Percentiles rank a stretch among this genome's conserved stretches.
Conservation (phyloP, 2,113 vertebrate species). For the Notiomystis cincta region DNA sequence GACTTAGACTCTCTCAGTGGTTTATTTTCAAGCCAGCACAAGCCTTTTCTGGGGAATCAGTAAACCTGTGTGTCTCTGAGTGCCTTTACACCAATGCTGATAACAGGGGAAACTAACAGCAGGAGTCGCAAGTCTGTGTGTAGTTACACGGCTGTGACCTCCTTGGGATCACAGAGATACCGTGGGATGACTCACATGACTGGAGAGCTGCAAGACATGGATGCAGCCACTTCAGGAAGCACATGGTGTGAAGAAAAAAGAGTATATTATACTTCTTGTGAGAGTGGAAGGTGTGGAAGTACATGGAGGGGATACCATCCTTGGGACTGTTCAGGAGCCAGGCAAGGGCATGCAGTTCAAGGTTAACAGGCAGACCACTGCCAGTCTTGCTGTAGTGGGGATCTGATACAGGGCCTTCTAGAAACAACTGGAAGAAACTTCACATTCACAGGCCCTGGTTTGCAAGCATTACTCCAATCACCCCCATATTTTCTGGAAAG, state of each 20-base stretch:
- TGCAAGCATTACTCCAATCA: neutral
- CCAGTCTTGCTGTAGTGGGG: neutral
- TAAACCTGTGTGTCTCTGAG: neutral
- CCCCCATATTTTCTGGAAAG: neutral
- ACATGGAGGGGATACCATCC: neutral
- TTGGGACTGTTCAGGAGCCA: neutral
- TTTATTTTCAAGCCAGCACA: no score
- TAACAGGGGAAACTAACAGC: neutral
- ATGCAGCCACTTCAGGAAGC: neutral
- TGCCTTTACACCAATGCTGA: neutral
- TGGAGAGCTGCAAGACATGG: neutral
- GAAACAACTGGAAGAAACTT: neutral
- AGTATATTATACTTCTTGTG: neutral
- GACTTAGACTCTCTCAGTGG: no score
- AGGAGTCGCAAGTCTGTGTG: neutral
- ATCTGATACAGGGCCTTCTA: neutral
- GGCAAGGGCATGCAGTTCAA: neutral
- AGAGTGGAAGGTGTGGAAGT: neutral
- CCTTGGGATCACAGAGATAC: neutral
- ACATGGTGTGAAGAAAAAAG: accelerated
- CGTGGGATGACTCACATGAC: neutral
- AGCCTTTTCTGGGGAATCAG: neutral
- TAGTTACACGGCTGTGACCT: neutral
- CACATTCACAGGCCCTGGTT: neutral
- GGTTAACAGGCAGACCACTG: neutral